Conservation (phyloP, 2,113 vertebrate species). For the Cephalopterus ornatus region DNA sequence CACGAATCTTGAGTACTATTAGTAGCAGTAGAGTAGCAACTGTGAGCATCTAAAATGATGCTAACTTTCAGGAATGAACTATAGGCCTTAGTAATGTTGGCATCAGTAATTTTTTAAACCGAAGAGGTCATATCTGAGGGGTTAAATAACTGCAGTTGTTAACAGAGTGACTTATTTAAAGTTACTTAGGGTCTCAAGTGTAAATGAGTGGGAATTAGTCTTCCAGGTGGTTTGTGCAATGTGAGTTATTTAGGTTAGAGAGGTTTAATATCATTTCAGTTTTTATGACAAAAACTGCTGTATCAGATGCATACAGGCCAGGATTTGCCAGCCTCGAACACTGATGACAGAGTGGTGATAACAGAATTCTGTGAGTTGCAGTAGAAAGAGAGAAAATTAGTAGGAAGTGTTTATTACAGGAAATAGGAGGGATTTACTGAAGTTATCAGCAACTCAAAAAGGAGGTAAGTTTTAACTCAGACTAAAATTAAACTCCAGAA, state of each 20-base stretch:
- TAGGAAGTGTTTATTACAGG: not conserved
- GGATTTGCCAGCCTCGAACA: not conserved
- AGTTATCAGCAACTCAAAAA: not conserved
- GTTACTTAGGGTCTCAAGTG: not conserved
- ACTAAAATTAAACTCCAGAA: not conserved
- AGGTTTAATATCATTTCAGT: not conserved
- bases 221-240: not conserved
- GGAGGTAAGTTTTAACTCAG: not conserved
- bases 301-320: not conserved
- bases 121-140: not conserved
- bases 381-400: not conserved
- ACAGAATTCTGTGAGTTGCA: not conserved
- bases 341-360: not conserved
- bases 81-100: not conserved
- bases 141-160: not conserved
- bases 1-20: not conserved
- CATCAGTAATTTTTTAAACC: not conserved
- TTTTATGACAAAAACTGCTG: conserved; percentile 15
- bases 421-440: not conserved
- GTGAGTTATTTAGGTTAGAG: not conserved
- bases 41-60: not conserved
- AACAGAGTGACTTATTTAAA: not conserved
- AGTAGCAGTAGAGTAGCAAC: not conserved
- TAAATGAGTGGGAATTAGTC: not conserved
- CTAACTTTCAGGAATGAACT: not conserved